phyloP scores from a whole-genome alignment of 2,113 vertebrate genomes.

The Furnarius figulus region DNA sequence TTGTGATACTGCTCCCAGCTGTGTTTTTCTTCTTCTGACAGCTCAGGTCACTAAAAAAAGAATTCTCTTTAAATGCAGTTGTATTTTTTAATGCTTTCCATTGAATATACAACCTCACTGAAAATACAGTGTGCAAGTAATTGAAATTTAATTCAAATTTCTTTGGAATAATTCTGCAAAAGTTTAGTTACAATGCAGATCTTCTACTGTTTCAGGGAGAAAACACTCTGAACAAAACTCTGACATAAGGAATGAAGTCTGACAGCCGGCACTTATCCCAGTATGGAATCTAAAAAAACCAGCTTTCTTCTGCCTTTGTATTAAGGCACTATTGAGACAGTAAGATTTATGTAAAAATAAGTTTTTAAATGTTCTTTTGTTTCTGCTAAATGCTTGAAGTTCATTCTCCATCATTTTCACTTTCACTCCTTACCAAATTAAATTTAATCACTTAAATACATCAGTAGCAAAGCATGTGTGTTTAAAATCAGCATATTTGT shows the following conservation, averaged over 20 bases:
- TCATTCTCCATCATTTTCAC: background rate
- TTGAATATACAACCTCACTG: background rate
- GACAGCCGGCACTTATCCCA: background rate
- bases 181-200: background rate
- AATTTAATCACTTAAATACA: background rate
- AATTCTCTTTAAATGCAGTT: background rate
- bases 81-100: conserved; percentile 20
- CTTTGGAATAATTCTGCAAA: background rate
- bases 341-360: background rate
- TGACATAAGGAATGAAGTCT: background rate
- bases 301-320: background rate
- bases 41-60: conserved; percentile 51
- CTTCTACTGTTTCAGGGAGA: background rate
- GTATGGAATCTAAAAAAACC: background rate
- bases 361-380: background rate
- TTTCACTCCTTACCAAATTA: background rate
- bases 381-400: background rate
- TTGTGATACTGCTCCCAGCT: conserved; percentile 63
- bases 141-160: background rate
- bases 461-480: background rate
- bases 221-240: background rate
- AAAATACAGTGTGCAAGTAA: background rate
- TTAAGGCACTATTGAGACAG: background rate
- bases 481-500: background rate
- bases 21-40: conserved; percentile 53